Base-by-base conservation (phyloP, 1,140 invertebrate genomes). In the Parasteatoda tepidariorum region DNA sequence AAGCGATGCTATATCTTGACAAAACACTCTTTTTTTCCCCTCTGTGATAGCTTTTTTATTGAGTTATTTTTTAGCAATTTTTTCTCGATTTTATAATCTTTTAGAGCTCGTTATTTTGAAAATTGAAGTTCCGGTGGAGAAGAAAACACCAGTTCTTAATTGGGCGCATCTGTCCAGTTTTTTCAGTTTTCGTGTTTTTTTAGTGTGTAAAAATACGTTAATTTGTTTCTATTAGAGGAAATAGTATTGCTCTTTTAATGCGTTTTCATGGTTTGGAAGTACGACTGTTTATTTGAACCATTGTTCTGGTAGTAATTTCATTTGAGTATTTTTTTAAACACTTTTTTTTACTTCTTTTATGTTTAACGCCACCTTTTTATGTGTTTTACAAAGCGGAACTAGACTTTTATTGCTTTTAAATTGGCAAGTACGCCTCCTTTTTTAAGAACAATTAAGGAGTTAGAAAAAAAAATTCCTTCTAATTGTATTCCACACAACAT, bases 211-310 rank as follows among this genome's bases (percentile, higher is more conserved):
- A 64, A 68, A 68, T 68, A 31, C 66, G 66, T 68, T 68, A 68
- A 68, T 38, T 38, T 68, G 66, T 22, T 68, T 41, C 34, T 68
- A 68, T 38, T 68, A 68, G 33, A 48, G 66, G 66, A 68, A 68
- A 34, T 68, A 34, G 66, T 41, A 68, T 68, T 68, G 33, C 38
- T 68, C 38, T 48, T 68, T 26, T 68, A 48, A 48, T 48, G 38
- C 34, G 7, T 28, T 26, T 38, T 41, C 38, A 2, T 38, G n/a
- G 22, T 41, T 5, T 48, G 33, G 34, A 38, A 22, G 33, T n/a
- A 4, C 7, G 24, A 11, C 24, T 38, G 66, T 68, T 18, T 66
- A 33, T 33, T 15, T 4, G 18, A 26, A 24, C 33, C 26, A 22
- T 9, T 68, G 22, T 41, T 41, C 34, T 68, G 33, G 7, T 15